Conservation (phyloP, 2,113 vertebrate species). For the Pomatostomus ruficeps region DNA sequence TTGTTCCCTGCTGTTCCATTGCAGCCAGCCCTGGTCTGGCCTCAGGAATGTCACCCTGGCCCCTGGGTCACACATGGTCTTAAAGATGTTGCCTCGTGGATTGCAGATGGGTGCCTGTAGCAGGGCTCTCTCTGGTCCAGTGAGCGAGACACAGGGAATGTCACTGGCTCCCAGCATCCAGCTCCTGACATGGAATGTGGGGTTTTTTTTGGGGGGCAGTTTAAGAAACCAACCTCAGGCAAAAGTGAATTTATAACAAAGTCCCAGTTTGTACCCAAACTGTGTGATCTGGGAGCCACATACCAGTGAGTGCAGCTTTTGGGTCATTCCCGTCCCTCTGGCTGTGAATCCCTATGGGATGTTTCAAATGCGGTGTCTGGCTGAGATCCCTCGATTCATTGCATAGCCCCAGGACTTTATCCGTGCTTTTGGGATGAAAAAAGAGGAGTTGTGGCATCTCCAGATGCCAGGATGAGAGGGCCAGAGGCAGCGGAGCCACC, state of each 20-base stretch:
- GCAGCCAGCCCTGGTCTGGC: neutral
- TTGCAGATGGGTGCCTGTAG: neutral
- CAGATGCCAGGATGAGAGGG: neutral
- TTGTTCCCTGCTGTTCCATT: neutral
- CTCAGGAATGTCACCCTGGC: neutral
- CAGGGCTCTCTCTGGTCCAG: neutral
- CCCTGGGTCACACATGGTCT: neutral
- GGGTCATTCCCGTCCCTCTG: neutral
- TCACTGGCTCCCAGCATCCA: neutral
- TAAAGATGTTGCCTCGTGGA: neutral
- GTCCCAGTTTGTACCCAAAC: neutral
- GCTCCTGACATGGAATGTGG: neutral
- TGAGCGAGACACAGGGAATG: neutral
- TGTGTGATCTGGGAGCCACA: neutral
- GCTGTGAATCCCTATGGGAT: neutral
- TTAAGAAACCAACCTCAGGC: neutral
- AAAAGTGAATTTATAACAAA: neutral
- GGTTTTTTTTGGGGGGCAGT: fast-evolving
- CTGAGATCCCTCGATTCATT: neutral
- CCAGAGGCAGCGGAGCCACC: neutral
- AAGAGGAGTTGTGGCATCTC: neutral
- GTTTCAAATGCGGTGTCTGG: neutral
- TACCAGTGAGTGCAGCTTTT: neutral
- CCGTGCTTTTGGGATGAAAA: neutral
- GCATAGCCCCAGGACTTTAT: neutral